These are phyloP conservation scores for Acheta domesticus DNA, from an alignment of 2,888 invertebrate genomes.

Conservation along the genomic window DNA sequence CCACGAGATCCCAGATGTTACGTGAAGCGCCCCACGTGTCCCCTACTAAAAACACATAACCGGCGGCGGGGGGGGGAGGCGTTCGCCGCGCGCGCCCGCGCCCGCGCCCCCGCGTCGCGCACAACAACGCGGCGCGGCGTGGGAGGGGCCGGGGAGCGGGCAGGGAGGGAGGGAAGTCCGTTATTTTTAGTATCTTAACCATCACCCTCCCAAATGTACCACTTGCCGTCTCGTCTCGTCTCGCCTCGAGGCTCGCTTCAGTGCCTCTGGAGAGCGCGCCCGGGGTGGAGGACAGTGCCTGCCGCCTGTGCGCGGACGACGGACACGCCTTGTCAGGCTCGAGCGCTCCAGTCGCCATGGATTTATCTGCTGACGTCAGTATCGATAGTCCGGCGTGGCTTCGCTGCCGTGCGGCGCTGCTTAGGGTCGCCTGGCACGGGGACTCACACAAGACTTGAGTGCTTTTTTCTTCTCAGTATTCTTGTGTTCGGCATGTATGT, in stretches of 20 bases:
- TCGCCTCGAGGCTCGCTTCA: too few species aligned
- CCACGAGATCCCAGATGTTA: too few species aligned
- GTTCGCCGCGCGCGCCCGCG: too few species aligned
- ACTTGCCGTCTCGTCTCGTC: not conserved
- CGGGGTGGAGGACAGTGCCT: too few species aligned
- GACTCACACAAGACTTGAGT: not conserved
- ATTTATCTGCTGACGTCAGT: conserved; percentile 3
- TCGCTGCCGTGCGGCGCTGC: not conserved
- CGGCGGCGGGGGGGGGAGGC: too few species aligned
- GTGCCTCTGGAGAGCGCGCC: too few species aligned
- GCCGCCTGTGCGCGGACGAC: too few species aligned
- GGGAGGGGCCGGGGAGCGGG: not conserved
- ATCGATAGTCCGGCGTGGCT: not conserved
- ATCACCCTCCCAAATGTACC: not conserved
- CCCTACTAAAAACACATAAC: too few species aligned
- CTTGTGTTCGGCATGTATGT: too few species aligned
- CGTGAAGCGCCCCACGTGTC: too few species aligned
- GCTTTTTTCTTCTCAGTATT: too few species aligned
- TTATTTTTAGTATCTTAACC: conserved; percentile 9
- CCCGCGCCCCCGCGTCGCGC: not conserved
- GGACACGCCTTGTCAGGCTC: too few species aligned
- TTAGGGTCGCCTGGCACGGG: not conserved
- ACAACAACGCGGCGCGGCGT: not conserved
- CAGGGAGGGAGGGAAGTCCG: not conserved
- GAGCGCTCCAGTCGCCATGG: not conserved